Conservation (phyloP, 2,888 invertebrate genomes). For the Lysandra bellargus region DNA sequence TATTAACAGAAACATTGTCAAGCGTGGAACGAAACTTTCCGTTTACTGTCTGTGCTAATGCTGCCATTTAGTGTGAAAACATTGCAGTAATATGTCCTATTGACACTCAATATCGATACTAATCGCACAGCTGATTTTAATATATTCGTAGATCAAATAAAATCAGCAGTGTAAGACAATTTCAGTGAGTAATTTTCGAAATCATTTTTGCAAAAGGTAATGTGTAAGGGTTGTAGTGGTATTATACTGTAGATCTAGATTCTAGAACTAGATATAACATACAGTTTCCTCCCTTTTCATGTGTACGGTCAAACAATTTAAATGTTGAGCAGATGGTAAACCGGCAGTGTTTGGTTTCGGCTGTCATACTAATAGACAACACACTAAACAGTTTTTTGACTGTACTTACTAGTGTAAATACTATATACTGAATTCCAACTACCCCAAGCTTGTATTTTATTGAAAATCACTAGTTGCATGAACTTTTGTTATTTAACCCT, state of each 20-base stretch:
- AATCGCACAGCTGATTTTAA: neutral
- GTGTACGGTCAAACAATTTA: neutral
- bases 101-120: neutral
- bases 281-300: neutral
- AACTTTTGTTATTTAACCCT: too few relatives aligned
- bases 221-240: neutral
- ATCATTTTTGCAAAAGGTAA: neutral
- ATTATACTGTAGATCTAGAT: neutral
- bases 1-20: too few relatives aligned
- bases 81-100: neutral
- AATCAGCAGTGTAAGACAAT: too few relatives aligned
- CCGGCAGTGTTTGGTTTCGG: neutral
- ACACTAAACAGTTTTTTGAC: neutral
- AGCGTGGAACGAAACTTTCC: too few relatives aligned
- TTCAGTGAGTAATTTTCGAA: neutral
- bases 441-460: neutral
- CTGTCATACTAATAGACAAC: neutral
- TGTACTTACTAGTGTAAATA: neutral
- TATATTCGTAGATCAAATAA: neutral
- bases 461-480: neutral
- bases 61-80: too few relatives aligned
- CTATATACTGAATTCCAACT: neutral
- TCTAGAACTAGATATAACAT: too few relatives aligned
- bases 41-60: too few relatives aligned
- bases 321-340: neutral